Percentiles rank a stretch among this genome's conserved stretches.
Evolutionary conservation across 2,113 vertebrate species (phyloP).

Genomic region (Cyanoramphus novaezelandiae): DNA sequence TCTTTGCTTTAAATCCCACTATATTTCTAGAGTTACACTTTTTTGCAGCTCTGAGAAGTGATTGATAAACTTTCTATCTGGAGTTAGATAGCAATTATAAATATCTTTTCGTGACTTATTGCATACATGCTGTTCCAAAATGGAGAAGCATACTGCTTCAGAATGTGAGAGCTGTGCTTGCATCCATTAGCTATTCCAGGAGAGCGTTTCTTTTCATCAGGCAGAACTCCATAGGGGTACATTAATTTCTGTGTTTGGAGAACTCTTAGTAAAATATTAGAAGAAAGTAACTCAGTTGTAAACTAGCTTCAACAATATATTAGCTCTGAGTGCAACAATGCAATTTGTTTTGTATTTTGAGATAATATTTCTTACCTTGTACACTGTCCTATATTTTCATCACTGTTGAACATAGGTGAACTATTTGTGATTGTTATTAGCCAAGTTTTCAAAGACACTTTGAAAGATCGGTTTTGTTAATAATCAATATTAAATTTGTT

Average conservation of each 20-base stretch:
- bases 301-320: background rate
- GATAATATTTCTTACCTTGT: background rate
- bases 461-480: background rate
- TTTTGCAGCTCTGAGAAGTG: background rate
- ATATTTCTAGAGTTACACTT: background rate
- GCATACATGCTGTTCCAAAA: background rate
- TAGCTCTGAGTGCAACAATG: background rate
- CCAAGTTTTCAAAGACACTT: background rate
- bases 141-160: background rate
- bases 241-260: background rate
- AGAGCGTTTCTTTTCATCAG: background rate
- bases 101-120: background rate
- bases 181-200: background rate
- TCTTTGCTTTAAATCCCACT: background rate
- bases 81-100: background rate
- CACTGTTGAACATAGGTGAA: background rate
- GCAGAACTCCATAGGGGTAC: background rate
- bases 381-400: background rate
- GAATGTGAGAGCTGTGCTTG: background rate
- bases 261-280: background rate
- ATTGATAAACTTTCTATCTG: background rate
- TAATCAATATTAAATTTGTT: constrained; percentile 19
- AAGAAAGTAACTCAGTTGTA: background rate
- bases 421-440: background rate
- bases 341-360: background rate